phyloP scores from a whole-genome alignment of 2,797 vertebrate genomes.

The Neosilurus hyrtlii region DNA sequence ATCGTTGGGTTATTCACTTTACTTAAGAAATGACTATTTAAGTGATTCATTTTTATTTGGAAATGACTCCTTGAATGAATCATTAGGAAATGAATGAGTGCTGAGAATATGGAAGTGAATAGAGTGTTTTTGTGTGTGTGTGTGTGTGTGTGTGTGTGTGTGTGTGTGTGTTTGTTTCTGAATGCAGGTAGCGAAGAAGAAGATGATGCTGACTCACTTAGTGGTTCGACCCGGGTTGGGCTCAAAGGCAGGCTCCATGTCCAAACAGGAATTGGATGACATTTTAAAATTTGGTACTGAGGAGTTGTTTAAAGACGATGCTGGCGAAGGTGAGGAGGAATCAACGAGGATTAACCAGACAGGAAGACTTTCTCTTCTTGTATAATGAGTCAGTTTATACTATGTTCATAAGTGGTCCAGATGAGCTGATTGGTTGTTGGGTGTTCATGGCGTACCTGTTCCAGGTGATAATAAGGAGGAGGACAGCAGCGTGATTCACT shows the following conservation, averaged over 20 bases:
- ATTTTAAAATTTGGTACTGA: slow-evolving; percentile 98
- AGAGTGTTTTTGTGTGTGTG: too few species aligned
- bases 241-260: slow-evolving; percentile 98
- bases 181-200: slow-evolving; percentile 93
- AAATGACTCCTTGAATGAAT: neutral
- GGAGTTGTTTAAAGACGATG: slow-evolving; percentile 93
- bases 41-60: too few species aligned
- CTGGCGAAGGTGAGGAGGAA: slow-evolving; percentile 63
- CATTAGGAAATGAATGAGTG: too few species aligned
- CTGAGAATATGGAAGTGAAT: too few species aligned
- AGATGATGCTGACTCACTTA: slow-evolving; percentile 98
- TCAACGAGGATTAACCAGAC: too few species aligned
- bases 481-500: slow-evolving; percentile 96
- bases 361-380: too few species aligned
- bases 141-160: neutral
- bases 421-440: neutral
- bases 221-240: slow-evolving; percentile 95
- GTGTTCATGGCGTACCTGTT: slow-evolving; percentile 25
- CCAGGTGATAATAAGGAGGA: slow-evolving; percentile 94
- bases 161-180: neutral
- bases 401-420: neutral
- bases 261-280: slow-evolving; percentile 97
- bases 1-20: too few species aligned
- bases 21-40: too few species aligned
- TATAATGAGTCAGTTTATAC: too few species aligned